phyloP scores from a whole-genome alignment of 1,140 invertebrate species.

The Octopus sinensis region DNA sequence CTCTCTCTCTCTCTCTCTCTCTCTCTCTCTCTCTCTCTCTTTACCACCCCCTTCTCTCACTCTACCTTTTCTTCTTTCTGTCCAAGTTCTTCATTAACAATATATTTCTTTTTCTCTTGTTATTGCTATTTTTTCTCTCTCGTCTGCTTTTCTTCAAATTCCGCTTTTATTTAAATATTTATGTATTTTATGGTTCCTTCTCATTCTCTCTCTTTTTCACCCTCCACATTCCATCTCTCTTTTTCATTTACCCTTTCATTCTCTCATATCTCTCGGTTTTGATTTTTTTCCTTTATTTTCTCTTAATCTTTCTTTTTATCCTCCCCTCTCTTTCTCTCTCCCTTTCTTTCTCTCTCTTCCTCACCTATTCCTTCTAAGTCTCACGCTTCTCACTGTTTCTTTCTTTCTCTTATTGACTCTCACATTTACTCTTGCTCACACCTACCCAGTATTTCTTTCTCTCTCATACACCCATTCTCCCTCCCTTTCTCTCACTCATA shows the following conservation, averaged over 20 bases:
- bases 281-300: background rate
- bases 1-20: background rate
- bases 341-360: background rate
- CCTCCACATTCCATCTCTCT: background rate
- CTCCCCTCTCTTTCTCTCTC: background rate
- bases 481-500: background rate
- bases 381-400: background rate
- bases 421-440: too few species aligned
- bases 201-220: background rate
- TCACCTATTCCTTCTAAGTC: background rate
- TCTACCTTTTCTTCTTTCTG: background rate
- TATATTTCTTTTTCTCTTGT: background rate
- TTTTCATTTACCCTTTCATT: background rate
- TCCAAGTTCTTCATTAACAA: background rate
- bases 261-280: background rate
- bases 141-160: background rate
- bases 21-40: background rate
- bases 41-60: background rate
- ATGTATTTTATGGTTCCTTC: background rate
- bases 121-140: background rate
- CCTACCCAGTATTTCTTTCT: background rate
- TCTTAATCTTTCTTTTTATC: background rate
- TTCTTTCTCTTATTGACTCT: too few species aligned
- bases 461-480: background rate
- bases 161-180: background rate